A percentile compares a stretch with the other conserved stretches of the same genome.
These are phyloP conservation scores for Haliclona indistincta DNA, from an alignment of 37 sponge, comb jelly and placozoan species.

Conservation along the genomic window DNA sequence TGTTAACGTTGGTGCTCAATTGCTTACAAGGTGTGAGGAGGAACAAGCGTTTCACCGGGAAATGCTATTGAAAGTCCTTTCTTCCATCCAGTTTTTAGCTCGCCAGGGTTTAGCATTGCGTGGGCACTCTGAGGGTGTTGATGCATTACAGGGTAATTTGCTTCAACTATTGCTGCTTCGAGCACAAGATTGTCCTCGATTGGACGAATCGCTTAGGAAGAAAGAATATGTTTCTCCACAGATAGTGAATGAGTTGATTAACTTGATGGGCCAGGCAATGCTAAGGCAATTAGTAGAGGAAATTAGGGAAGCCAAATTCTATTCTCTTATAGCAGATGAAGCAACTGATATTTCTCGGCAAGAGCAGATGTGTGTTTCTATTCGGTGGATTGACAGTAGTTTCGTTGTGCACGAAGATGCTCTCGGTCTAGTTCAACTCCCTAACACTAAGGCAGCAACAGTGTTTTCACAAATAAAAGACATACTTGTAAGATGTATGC, in stretches of 20 bases:
- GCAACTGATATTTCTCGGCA: constrained; percentile 27
- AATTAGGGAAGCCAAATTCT: constrained; percentile 19
- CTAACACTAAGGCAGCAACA: constrained; percentile 22
- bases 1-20: constrained; percentile 6
- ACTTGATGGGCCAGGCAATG: constrained; percentile 24
- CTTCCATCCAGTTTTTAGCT: constrained; percentile 21
- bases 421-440: constrained; percentile 33
- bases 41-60: constrained; percentile 11
- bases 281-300: constrained; percentile 5
- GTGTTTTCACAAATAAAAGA: constrained; percentile 1
- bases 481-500: not conserved
- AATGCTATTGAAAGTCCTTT: constrained; percentile 33
- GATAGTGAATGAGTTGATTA: constrained; percentile 45
- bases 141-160: constrained; percentile 56
- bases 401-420: constrained; percentile 32
- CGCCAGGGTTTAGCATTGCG: constrained; percentile 50
- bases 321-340: constrained; percentile 37
- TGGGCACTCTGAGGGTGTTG: constrained; percentile 42
- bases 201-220: constrained; percentile 17
- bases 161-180: constrained; percentile 31
- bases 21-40: not conserved
- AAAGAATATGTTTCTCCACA: constrained; percentile 31
- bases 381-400: constrained; percentile 22
- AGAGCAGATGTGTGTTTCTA: constrained; percentile 27
- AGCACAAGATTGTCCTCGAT: constrained; percentile 14